Base-by-base conservation (phyloP, 2,113 vertebrate species). In the Loxodonta africana region DNA sequence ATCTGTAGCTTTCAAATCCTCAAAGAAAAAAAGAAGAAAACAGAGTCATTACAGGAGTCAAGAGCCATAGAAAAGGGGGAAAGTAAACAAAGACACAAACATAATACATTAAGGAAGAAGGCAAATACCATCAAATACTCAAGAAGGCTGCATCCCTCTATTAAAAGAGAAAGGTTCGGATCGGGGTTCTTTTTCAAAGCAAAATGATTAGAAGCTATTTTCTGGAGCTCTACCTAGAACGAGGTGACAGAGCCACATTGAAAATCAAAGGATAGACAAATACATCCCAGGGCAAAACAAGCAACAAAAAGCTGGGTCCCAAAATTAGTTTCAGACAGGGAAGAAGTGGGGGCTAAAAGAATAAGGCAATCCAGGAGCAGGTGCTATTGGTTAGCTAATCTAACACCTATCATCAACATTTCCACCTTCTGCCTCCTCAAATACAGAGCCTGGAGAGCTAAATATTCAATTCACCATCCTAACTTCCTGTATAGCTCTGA, bases 281-380 rank as follows among this genome's bases (percentile, higher is more conserved):
- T 90, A 65, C 44, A 18, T 77, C 77, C 80, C 60, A 67, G 77
- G 37, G 76, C 15, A 41, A 95, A 83, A 88, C 67, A 76, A 87
- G 18, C 30, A 84, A 63, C 82, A 91, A 95, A 86, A 86, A 44
- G 73, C 51, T 81, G 65, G 33, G 28, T 87, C 74, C 26, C 20
- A 6, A 87, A 81, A 76, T 73, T 67, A 77, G 88, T 63, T 92
- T 92, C 62, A 88, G 60, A 88, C 77, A 92, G n/a, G 71, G 30
- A 71, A 93, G 78, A 88, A 23, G 83, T 69, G 10, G 18, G 25
- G 8, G 9, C 69, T 78, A 41, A 77, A 89, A 62, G 37, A 88
- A 62, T 33, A 77, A 88, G 33, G 48, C 41, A 69, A 6, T 7
- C 1, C 9, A 25, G 77, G 18, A 67, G 37, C 18, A 77, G 85